Evolutionary conservation across 2,888 invertebrate species (phyloP), one percentile per base, ranked within the genome.

Genomic region (Lithophane ornitopus): DNA sequence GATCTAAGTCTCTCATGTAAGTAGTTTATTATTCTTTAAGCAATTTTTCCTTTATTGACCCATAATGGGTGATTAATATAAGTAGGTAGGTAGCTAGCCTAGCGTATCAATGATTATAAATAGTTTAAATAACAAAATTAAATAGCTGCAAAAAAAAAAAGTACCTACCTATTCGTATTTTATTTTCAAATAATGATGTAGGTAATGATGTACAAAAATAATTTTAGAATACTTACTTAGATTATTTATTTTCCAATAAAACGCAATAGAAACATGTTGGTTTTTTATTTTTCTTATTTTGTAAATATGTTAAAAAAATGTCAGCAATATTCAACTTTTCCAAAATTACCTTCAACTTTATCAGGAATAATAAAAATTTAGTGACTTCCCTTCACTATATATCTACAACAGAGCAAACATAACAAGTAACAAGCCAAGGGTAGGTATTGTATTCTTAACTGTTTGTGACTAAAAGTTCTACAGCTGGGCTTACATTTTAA

Each of bases 191-290:
- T 34, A 34, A 34, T 34, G 9, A 54, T 16, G 11, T 54, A 54
- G 11, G 11, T 39, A 54, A 26, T 68, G 12, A 14, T 65, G 67
- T 80, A 76, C 76, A 80, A 80, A 80, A 67, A 16, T 61, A 41
- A 22, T 49, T 68, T 22, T 59, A 28, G 22, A n/a, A 3, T n/a
- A 54, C n/a, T 19, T 16, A 66, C 34, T 16, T 66, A 49, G 9
- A 34, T 39, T 62, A 67, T 63, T 68, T 56, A 56, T 73, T 59
- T 70, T 49, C 0, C 6, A 80, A 76, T 80, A 71, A 80, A 80
- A 56, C 8, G 12, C 3, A 12, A 16, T 28, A n/a, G 8, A 56
- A 19, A 39, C 3, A 12, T 14, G 28, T 19, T 58, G 46, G 8
- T 26, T 46, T 44, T 62, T 74, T 76, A 3, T 67, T 67, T 67